phyloP scores from a whole-genome alignment of 2,113 vertebrate genomes.

The Catharus fuscescens region DNA sequence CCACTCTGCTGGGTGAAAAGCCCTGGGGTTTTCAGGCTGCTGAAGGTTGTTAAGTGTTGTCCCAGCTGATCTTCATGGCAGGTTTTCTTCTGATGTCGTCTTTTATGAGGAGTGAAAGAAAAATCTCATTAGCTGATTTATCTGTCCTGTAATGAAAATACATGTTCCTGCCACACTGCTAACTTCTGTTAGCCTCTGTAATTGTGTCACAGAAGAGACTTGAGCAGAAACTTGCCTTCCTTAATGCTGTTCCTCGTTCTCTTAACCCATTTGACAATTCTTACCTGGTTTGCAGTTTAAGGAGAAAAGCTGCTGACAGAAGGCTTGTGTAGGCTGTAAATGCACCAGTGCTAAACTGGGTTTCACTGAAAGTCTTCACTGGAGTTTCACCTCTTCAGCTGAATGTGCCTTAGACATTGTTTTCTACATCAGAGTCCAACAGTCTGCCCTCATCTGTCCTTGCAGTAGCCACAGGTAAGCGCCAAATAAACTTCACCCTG shows the following conservation, averaged over 20 bases:
- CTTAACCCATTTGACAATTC: neutral
- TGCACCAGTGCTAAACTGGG: neutral
- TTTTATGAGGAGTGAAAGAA: neutral
- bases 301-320: neutral
- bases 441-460: neutral
- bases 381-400: neutral
- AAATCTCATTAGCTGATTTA: neutral
- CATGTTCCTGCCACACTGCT: neutral
- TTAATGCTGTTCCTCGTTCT: neutral
- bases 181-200: neutral
- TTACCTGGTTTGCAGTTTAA: constrained; percentile 13
- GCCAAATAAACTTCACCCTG: neutral
- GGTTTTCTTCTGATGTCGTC: neutral
- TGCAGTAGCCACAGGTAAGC: neutral
- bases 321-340: neutral
- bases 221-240: neutral
- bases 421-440: neutral
- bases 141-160: neutral
- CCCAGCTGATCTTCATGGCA: neutral
- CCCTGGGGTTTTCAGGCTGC: neutral
- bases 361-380: neutral
- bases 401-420: neutral
- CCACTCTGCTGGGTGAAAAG: neutral
- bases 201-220: neutral
- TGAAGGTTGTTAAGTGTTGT: neutral